Percentiles rank a stretch among this genome's conserved stretches.
These are phyloP conservation scores for Lerema accius DNA, from an alignment of 1,140 invertebrate genomes.

Conservation along the genomic window DNA sequence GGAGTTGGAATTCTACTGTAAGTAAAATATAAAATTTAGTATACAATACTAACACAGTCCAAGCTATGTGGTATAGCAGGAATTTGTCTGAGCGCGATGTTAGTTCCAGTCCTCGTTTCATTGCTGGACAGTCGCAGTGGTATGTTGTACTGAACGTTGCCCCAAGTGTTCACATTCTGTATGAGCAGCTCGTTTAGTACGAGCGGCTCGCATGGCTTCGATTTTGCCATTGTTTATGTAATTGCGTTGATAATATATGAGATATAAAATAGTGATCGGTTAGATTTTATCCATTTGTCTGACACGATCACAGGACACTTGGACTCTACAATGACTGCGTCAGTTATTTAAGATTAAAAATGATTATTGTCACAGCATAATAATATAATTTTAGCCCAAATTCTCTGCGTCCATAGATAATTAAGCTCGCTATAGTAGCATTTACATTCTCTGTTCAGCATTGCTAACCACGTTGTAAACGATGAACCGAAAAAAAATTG, in stretches of 20 bases:
- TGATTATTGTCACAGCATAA: conserved; percentile 5
- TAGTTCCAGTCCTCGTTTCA: conserved; percentile 67
- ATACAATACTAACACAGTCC: conserved; percentile 63
- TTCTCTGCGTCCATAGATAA: too few species aligned
- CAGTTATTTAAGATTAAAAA: not conserved
- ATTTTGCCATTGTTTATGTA: conserved; percentile 43
- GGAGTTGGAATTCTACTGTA: too few species aligned
- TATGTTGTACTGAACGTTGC: conserved; percentile 78
- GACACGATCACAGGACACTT: too few species aligned
- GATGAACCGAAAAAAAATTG: too few species aligned
- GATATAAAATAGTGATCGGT: too few species aligned
- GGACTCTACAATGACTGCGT: not conserved
- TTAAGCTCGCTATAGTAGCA: too few species aligned
- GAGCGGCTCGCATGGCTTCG: conserved; percentile 46
- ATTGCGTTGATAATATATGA: not conserved
- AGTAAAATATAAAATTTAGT: too few species aligned
- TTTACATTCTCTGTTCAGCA: too few species aligned
- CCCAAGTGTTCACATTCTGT: conserved; percentile 76
- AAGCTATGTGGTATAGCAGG: conserved; percentile 65
- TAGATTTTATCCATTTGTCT: too few species aligned
- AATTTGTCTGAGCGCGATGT: conserved; percentile 68
- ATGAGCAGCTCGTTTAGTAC: conserved; percentile 65
- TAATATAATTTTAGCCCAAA: too few species aligned
- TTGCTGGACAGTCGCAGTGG: conserved; percentile 66
- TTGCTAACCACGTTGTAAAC: too few species aligned